phyloP scores from a whole-genome alignment of 2,888 invertebrate species.

The Terebella lapidaria region DNA sequence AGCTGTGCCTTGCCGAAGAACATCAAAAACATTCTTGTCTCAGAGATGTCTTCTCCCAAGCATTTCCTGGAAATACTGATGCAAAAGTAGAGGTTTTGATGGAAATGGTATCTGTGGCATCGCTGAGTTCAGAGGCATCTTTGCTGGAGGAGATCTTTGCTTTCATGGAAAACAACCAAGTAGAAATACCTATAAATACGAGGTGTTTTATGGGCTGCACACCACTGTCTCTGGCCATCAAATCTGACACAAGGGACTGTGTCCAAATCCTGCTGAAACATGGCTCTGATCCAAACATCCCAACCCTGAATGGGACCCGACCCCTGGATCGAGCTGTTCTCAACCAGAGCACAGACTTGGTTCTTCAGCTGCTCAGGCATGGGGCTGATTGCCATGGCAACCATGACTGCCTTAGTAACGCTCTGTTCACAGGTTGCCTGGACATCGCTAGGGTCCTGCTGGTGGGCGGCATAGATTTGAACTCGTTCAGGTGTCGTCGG shows the following conservation, averaged over 20 bases:
- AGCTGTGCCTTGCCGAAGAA: too few species aligned
- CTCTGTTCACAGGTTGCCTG: constrained; percentile 5
- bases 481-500: too few species aligned
- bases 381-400: constrained; percentile 1
- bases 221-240: constrained; percentile 6
- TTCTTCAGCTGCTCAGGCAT: not conserved
- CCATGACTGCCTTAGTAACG: constrained; percentile 1
- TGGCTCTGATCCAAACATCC: constrained; percentile 1
- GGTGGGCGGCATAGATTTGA: not conserved
- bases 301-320: not conserved
- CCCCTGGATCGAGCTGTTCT: constrained; percentile 3
- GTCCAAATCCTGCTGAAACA: constrained; percentile 2
- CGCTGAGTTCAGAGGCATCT: too few species aligned
- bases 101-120: too few species aligned
- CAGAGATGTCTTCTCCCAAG: too few species aligned
- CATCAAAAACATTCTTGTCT: too few species aligned
- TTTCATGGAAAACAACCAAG: too few species aligned
- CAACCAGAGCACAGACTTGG: not conserved
- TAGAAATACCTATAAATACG: too few species aligned
- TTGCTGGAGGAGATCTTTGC: too few species aligned
- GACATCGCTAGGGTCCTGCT: not conserved
- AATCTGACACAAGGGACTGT: not conserved
- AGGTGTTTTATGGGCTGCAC: constrained; percentile 5
- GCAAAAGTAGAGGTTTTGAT: too few species aligned
- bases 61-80: too few species aligned